Base-by-base conservation (phyloP, 1,140 invertebrate species). In the Drosophila tsacasi region DNA sequence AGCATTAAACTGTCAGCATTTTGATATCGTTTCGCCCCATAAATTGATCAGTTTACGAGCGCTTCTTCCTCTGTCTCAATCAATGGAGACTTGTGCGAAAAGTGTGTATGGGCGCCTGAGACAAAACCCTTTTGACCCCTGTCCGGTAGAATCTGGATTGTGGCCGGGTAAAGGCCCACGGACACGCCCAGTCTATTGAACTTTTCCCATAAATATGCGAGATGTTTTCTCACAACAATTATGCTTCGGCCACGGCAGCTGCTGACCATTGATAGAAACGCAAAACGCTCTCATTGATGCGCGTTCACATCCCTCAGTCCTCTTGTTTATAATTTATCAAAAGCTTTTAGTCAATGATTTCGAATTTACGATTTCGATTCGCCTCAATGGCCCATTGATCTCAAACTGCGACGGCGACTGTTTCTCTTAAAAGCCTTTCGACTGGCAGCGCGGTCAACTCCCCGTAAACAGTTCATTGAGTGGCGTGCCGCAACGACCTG, bases 331-430 rank as follows among this genome's bases (percentile, higher is more conserved):
- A 85, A 89, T 89, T 90, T 89, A 90, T 90, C 82, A 89, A 89
- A 89, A 90, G 85, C 85, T 89, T 89, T 89, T 90, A 89, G 85
- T 89, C 85, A 89, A 89, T 89, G 85, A 90, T 90, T 89, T 89
- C 75, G 62, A 90, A 89, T 90, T 89, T 90, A 89, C 81, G 81
- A 85, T 89, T 90, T 78, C 76, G 67, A 65, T 74, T 80, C 69
- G 74, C 78, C 79, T 83, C 76, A 87, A 87, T 87, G 83, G 83
- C 78, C 82, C 82, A 82, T 82, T 81, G 76, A 83, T 62, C 61
- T 80, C 74, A 77, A 68, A 73, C 67, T 73, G 67, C 54, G 63
- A 61, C 55, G 42, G 55, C 40, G 67, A 73, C 54, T 74, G 68
- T 67, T 57, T 71, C 62, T 71, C 55, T 62, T 78, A 81, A 87